phyloP scores from a whole-genome alignment of 2,888 invertebrate genomes.

The Silvanus unidentatus region DNA sequence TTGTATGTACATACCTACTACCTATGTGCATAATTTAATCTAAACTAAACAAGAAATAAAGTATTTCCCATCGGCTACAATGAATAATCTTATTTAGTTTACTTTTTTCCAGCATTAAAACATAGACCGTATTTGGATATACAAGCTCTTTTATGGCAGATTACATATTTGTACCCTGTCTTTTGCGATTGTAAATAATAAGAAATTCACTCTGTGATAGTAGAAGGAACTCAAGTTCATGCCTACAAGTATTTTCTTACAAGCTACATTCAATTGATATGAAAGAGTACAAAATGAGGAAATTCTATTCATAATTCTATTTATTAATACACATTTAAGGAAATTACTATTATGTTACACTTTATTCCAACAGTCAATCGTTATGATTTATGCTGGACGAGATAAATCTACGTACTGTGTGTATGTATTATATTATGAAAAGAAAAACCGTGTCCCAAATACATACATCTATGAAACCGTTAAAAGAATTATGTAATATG shows the following conservation, averaged over 20 bases:
- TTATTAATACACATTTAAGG: too few relatives aligned
- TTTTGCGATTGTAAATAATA: conserved; percentile 29
- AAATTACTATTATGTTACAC: too few relatives aligned
- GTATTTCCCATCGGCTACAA: conserved; percentile 22
- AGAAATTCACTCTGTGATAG: conserved; percentile 17
- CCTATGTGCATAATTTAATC: too few relatives aligned
- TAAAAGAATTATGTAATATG: too few relatives aligned
- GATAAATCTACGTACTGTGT: too few relatives aligned
- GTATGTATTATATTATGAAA: too few relatives aligned
- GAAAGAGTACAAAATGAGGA: too few relatives aligned
- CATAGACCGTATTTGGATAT: conserved; percentile 30
- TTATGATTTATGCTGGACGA: background rate
- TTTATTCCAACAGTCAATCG: background rate
- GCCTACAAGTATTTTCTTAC: background rate
- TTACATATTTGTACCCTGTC: conserved; percentile 32
- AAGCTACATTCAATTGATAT: too few relatives aligned
- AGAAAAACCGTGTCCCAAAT: too few relatives aligned
- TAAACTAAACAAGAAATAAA: conserved; percentile 22
- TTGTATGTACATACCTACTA: too few relatives aligned
- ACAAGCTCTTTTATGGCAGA: conserved; percentile 31
- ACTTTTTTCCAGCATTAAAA: conserved; percentile 16
- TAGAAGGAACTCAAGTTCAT: conserved; percentile 8
- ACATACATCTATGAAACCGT: too few relatives aligned
- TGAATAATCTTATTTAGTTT: conserved; percentile 20
- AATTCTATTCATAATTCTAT: too few relatives aligned